A percentile compares a stretch with the other conserved stretches of the same genome.
Conservation (phyloP, 2,888 invertebrate genomes). For the Nycteola revayana region DNA sequence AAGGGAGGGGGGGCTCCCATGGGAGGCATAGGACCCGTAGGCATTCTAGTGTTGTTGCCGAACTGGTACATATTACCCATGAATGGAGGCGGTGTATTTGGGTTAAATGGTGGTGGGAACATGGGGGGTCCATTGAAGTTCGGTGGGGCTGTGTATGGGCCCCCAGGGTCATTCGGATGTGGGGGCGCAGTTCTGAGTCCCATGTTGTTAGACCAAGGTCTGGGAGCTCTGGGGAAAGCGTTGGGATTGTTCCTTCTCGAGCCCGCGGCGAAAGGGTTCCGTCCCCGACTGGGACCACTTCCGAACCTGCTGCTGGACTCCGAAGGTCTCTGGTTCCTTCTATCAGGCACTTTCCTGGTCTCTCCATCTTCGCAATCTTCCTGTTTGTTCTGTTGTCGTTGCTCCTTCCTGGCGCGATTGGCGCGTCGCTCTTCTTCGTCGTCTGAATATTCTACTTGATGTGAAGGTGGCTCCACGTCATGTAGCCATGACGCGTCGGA, state of each 20-base stretch:
- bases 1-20: conserved; percentile 36
- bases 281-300: conserved; percentile 58
- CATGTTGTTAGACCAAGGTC: conserved; percentile 44
- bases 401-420: conserved; percentile 57
- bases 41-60: conserved; percentile 47
- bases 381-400: conserved; percentile 43
- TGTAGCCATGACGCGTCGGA: conserved; percentile 95
- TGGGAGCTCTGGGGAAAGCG: conserved; percentile 39
- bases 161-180: conserved; percentile 35
- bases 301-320: conserved; percentile 71
- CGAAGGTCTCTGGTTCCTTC: conserved; percentile 67
- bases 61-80: conserved; percentile 50
- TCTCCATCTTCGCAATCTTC: conserved; percentile 53
- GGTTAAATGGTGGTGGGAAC: conserved; percentile 45
- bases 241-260: conserved; percentile 48
- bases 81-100: conserved; percentile 36
- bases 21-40: conserved; percentile 35
- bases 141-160: conserved; percentile 41
- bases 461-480: conserved; percentile 91
- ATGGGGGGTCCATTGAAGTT: conserved; percentile 40
- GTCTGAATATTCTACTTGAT: conserved; percentile 91
- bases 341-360: conserved; percentile 45
- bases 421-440: conserved; percentile 90
- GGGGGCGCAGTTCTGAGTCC: conserved; percentile 50
- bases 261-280: conserved; percentile 56